Base-by-base conservation (phyloP, 2,888 invertebrate genomes). In the Teleogryllus oceanicus region DNA sequence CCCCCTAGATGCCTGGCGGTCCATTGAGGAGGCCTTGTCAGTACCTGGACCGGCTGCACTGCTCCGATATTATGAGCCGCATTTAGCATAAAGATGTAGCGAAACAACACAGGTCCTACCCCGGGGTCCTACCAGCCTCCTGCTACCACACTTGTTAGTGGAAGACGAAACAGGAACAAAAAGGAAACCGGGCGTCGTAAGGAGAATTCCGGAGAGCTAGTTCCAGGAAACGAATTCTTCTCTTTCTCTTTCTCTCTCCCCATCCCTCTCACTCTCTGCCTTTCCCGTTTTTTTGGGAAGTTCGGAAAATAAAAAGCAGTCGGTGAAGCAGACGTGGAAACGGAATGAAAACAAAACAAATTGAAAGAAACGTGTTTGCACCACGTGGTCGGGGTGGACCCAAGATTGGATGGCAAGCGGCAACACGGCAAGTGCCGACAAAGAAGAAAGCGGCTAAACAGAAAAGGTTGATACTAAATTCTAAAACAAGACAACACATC, bases 71-170 rank as follows among this genome's bases (percentile, higher is more conserved):
- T 62, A 62, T 62, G 62, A 62, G 16, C 62, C 62, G 62, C n/a
- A 62, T 62, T 62, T 62, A 62, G 62, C 62, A 62, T 62, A 62
- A 62, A 62, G 62, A 62, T 62, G 62, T n/a, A 62, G 62, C 62
- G 62, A 62, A 62, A 62, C 62, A 62, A 62, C 62, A 13, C 62
- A 13, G 62, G 13, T 1, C 11, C n/a, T n/a, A 62, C 16, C 62
- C 62, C 0, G 62, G 5, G 62, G 62, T 1, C 4, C 1, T 18
- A 62, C 16, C 62, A 5, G 10, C 62, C 16, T n/a, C 16, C 5
- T 4, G 62, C n/a, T n/a, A n/a, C 62, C 62, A 62, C 62, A 62
- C 62, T 62, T 62, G 62, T 62, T 62, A 62, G 62, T n/a, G 62
- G n/a, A 37, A 37, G 37, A 62, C 62, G 62, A 62, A 62, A 3